Evolutionary conservation across 2,113 vertebrate species (phyloP).

Genomic region (Sebastes schlegelii): DNA sequence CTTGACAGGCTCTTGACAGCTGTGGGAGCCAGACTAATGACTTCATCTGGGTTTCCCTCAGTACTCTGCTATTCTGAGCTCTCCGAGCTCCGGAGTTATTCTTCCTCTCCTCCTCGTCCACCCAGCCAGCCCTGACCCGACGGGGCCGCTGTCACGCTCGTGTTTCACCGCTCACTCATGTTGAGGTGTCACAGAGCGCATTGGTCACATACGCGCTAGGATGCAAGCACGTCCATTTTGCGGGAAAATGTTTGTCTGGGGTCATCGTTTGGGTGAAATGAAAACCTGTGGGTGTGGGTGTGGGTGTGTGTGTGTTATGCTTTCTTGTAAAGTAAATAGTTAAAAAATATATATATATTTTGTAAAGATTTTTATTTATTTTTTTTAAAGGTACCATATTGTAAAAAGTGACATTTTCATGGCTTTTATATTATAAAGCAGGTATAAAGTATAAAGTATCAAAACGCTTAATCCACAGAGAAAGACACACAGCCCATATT

Average conservation of each 20-base stretch:
- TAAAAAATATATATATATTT: too few relatives aligned
- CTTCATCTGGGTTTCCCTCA: conserved; percentile 68
- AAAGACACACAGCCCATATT: too few relatives aligned
- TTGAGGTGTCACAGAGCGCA: conserved; percentile 47
- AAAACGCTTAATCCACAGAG: too few relatives aligned
- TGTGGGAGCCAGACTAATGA: conserved; percentile 63
- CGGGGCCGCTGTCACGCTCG: conserved; percentile 40
- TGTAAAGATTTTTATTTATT: too few relatives aligned
- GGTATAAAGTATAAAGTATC: too few relatives aligned
- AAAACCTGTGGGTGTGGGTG: not conserved
- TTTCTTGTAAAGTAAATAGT: too few relatives aligned
- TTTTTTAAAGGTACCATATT: too few relatives aligned
- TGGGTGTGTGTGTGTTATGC: too few relatives aligned
- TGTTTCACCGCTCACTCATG: conserved; percentile 60
- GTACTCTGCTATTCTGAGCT: conserved; percentile 55
- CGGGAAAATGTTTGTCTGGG: conserved; percentile 19
- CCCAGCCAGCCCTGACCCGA: conserved; percentile 39
- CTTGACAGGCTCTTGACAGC: conserved; percentile 57
- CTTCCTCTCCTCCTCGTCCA: conserved; percentile 24
- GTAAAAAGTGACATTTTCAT: too few relatives aligned
- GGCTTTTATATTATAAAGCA: too few relatives aligned
- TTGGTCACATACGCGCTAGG: conserved; percentile 34
- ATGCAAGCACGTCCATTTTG: conserved; percentile 35
- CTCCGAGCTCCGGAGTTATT: conserved; percentile 29
- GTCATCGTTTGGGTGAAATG: conserved; percentile 2